Evolutionary conservation across 2,888 invertebrate genomes (phyloP).

Genomic region (Malthinus flaveolus): DNA sequence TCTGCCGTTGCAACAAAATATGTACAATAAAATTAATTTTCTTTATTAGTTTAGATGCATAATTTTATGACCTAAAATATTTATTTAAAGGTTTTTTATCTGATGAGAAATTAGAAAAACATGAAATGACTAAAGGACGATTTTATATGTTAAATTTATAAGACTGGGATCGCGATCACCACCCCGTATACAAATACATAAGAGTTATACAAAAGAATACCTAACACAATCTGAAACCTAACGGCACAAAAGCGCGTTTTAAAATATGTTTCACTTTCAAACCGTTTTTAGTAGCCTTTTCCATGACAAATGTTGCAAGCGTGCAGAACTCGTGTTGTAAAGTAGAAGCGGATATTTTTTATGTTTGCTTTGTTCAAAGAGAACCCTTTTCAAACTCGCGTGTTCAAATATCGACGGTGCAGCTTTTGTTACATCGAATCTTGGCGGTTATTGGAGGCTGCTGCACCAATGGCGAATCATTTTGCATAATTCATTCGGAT

Average conservation of each 20-base stretch:
- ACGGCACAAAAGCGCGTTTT: conserved; percentile 31
- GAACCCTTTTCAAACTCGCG: conserved; percentile 44
- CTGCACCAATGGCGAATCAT: conserved; percentile 30
- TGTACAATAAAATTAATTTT: too few species aligned
- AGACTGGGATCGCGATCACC: too few species aligned
- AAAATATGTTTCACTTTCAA: conserved; percentile 36
- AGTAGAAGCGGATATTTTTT: conserved; percentile 44
- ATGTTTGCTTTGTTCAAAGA: conserved; percentile 38
- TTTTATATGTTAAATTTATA: too few species aligned
- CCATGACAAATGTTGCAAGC: conserved; percentile 46
- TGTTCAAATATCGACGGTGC: conserved; percentile 42
- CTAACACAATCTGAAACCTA: conserved; percentile 13
- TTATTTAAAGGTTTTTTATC: too few species aligned
- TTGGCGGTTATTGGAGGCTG: conserved; percentile 27
- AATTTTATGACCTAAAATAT: too few species aligned
- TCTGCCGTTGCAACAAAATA: too few species aligned
- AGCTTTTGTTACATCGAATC: conserved; percentile 31
- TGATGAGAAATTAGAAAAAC: too few species aligned
- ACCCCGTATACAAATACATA: too few species aligned
- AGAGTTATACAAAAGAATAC: too few species aligned
- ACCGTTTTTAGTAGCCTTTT: conserved; percentile 32
- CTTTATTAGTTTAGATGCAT: too few species aligned
- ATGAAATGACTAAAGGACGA: too few species aligned
- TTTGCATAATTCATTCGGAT: conserved; percentile 40
- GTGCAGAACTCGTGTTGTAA: conserved; percentile 48